A percentile compares a stretch with the other conserved stretches of the same genome.
Conservation (phyloP, 2,888 invertebrate species). For the Lochmaea capreae region DNA sequence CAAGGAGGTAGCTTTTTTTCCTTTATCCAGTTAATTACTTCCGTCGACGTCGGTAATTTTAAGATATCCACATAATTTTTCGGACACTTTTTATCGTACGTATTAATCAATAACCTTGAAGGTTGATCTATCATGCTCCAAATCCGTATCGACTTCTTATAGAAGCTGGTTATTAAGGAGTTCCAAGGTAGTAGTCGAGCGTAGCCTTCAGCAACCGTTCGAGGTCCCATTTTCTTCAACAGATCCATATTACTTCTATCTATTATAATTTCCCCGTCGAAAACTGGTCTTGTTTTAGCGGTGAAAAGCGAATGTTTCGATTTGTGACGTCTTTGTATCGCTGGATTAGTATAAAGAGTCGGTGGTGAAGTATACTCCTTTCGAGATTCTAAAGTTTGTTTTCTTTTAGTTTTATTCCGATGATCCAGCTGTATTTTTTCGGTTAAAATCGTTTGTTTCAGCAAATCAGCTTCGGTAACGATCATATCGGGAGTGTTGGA, state of each 20-base stretch:
- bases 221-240: conserved; percentile 48
- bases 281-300: conserved; percentile 38
- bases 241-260: conserved; percentile 44
- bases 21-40: conserved; percentile 60
- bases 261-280: conserved; percentile 52
- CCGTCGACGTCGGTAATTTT: conserved; percentile 36
- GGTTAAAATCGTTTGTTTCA: conserved; percentile 29
- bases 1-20: conserved; percentile 51
- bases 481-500: conserved; percentile 3
- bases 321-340: conserved; percentile 42
- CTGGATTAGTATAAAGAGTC: conserved; percentile 23
- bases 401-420: conserved; percentile 42
- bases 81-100: conserved; percentile 44
- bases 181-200: conserved; percentile 56
- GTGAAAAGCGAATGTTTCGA: background rate
- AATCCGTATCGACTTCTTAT: conserved; percentile 49
- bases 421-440: conserved; percentile 4
- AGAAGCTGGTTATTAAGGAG: conserved; percentile 51
- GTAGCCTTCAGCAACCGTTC: conserved; percentile 47
- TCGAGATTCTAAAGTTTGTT: conserved; percentile 44
- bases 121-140: conserved; percentile 52
- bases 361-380: conserved; percentile 25
- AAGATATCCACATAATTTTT: conserved; percentile 54
- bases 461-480: conserved; percentile 35
- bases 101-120: conserved; percentile 50